Conservation (phyloP, 2,797 vertebrate genomes). For the Pantherophis alleghaniensis region DNA sequence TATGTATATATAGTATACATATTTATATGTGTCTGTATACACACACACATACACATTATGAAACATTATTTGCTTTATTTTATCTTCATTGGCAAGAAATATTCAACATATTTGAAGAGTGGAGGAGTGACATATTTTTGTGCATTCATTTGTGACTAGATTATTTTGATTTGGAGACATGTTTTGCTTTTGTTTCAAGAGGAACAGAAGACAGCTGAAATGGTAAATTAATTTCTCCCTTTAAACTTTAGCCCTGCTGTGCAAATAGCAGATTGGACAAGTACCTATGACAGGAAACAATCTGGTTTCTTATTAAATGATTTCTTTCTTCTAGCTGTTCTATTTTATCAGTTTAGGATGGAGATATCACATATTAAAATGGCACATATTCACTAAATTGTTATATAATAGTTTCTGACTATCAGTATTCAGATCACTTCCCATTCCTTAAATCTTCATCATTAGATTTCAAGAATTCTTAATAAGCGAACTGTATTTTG, state of each 20-base stretch:
- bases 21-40: too few species aligned
- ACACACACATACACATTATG: neutral
- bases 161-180: slow-evolving; percentile 35
- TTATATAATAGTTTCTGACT: slow-evolving; percentile 1
- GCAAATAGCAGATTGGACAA: slow-evolving; percentile 23
- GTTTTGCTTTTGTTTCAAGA: slow-evolving; percentile 24
- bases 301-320: slow-evolving; percentile 34
- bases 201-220: neutral
- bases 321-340: slow-evolving; percentile 21
- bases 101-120: slow-evolving; percentile 16
- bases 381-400: neutral
- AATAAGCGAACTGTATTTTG: neutral
- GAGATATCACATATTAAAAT: neutral
- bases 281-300: slow-evolving; percentile 39
- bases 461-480: neutral
- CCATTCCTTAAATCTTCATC: slow-evolving; percentile 21
- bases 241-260: slow-evolving; percentile 16
- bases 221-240: slow-evolving; percentile 1
- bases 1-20: neutral
- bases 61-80: neutral
- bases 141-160: neutral
- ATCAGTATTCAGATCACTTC: neutral
- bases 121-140: neutral
- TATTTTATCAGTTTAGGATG: neutral
- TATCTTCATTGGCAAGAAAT: neutral